phyloP scores from a whole-genome alignment of 2,797 vertebrate genomes.

The Sebastes itinus region DNA sequence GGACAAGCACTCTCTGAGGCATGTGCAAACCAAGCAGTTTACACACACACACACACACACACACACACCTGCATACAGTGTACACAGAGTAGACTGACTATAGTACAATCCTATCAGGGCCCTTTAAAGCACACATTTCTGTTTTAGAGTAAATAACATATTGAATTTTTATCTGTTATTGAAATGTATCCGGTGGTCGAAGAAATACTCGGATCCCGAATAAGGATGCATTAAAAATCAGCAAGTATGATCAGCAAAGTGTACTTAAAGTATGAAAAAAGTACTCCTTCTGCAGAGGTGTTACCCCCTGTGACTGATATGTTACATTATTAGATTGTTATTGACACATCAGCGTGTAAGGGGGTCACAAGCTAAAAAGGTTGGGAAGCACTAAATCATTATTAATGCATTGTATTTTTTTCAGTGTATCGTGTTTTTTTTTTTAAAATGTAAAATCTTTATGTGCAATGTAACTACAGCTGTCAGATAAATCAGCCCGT shows the following conservation, averaged over 20 bases:
- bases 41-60: neutral
- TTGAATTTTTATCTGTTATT: neutral
- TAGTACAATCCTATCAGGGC: neutral
- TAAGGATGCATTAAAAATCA: neutral
- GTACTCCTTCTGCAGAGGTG: neutral
- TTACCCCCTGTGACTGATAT: neutral
- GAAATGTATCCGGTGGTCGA: neutral
- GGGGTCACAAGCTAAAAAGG: neutral
- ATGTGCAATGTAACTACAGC: neutral
- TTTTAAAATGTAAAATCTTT: neutral
- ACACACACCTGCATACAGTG: conserved; percentile 1
- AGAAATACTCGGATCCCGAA: neutral
- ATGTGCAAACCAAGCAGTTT: conserved; percentile 19
- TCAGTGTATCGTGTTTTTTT: neutral
- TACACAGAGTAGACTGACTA: neutral
- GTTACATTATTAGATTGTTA: neutral
- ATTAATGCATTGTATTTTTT: too few species aligned
- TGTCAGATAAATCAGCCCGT: too few species aligned
- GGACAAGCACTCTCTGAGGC: conserved; percentile 28
- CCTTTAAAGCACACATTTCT: neutral
- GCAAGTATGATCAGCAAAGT: neutral
- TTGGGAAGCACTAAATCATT: neutral
- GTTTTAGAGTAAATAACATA: neutral
- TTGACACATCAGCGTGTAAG: neutral
- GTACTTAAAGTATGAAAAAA: neutral